Conservation (phyloP, 2,113 vertebrate species). For the Apistogramma diplotaenia region DNA sequence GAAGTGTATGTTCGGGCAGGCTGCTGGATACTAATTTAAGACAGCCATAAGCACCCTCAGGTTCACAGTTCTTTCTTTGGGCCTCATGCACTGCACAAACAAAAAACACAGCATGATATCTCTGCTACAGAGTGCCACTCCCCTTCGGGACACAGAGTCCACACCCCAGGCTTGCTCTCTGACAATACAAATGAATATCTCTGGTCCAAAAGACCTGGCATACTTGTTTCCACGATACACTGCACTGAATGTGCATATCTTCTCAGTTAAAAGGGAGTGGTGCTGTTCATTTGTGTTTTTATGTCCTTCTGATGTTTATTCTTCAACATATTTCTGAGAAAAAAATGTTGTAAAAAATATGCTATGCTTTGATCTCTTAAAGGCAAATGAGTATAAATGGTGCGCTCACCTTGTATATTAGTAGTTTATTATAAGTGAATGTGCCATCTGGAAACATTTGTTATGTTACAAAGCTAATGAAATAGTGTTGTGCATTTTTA, state of each 20-base stretch:
- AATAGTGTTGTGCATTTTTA: background rate
- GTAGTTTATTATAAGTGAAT: background rate
- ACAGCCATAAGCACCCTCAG: constrained; percentile 25
- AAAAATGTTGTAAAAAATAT: background rate
- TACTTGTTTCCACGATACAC: background rate
- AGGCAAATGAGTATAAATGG: background rate
- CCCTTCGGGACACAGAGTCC: constrained; percentile 10
- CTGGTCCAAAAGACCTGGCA: constrained; percentile 3
- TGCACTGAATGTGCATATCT: background rate
- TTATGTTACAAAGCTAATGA: background rate
- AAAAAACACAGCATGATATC: constrained; percentile 21
- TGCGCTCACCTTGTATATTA: background rate
- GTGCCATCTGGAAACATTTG: background rate
- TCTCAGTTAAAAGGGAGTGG: background rate
- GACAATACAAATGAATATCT: constrained; percentile 37
- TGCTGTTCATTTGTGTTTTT: background rate
- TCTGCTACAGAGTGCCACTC: constrained; percentile 11
- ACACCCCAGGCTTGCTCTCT: background rate
- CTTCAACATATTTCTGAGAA: constrained; percentile 20
- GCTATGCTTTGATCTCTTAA: background rate
- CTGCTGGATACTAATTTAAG: constrained; percentile 58
- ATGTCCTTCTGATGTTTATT: background rate
- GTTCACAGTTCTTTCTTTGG: constrained; percentile 53
- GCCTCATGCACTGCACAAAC: constrained; percentile 20
- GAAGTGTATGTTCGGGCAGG: constrained; percentile 23